Conservation (phyloP, 2,888 invertebrate genomes). For the Sipunculus nudus region DNA sequence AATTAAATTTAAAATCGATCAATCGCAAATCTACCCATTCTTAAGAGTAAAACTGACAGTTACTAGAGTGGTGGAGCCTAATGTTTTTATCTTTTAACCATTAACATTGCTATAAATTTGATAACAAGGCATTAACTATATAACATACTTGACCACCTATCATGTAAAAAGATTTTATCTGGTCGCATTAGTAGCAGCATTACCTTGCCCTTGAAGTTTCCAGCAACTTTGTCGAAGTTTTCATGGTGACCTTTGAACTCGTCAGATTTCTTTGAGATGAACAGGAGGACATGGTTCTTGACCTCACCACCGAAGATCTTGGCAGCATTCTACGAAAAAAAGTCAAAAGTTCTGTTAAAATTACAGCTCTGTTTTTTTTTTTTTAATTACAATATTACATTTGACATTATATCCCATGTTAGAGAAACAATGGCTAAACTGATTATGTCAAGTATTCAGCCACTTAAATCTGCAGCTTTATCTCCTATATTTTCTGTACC, state of each 20-base stretch:
- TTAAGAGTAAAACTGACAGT: no score
- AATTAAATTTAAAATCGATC: no score
- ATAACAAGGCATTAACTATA: no score
- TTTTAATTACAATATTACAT: constrained; percentile 1
- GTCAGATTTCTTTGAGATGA: constrained; percentile 80
- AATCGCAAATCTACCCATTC: no score
- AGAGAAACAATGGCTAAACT: no score
- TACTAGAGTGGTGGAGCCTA: no score
- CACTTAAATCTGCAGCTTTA: no score
- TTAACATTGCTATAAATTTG: no score
- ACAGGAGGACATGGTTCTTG: constrained; percentile 94
- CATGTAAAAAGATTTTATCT: constrained; percentile 10
- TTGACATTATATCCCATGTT: background rate
- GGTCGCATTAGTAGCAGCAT: no score
- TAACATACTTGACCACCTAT: background rate
- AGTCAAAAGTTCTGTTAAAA: constrained; percentile 4
- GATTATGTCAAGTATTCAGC: no score
- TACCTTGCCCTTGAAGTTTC: constrained; percentile 86
- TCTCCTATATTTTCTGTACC: no score
- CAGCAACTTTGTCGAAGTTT: constrained; percentile 83
- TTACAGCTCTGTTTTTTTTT: background rate
- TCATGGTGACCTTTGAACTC: constrained; percentile 84
- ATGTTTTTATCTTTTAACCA: no score
- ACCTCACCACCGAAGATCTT: constrained; percentile 98
- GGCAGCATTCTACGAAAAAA: constrained; percentile 78